Conservation (phyloP, 2,888 invertebrate species). For the Epistrophe grossulariae region DNA sequence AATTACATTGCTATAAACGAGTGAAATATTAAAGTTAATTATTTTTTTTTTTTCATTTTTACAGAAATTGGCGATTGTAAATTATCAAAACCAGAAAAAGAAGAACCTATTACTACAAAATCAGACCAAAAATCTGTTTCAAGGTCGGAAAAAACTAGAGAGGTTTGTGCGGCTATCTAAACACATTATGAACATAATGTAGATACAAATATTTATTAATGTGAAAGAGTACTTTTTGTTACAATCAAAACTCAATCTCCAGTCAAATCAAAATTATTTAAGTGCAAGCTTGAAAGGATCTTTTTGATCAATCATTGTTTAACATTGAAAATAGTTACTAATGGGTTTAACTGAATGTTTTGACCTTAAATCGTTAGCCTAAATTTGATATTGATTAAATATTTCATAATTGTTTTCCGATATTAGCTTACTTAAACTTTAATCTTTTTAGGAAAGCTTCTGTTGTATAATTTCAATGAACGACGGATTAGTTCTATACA, state of each 20-base stretch:
- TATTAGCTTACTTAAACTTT: not conserved
- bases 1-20: too few species aligned
- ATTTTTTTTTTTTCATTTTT: slow-evolving; percentile 55
- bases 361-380: too few species aligned
- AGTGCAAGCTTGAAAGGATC: not conserved
- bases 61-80: slow-evolving; percentile 77
- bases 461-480: slow-evolving; percentile 92
- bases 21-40: not conserved
- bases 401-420: too few species aligned
- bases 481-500: slow-evolving; percentile 92
- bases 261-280: not conserved
- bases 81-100: slow-evolving; percentile 78
- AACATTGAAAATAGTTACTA: too few species aligned
- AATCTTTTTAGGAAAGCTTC: slow-evolving; percentile 87
- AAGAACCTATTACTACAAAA: slow-evolving; percentile 79
- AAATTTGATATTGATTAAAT: too few species aligned
- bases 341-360: too few species aligned
- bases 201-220: not conserved
- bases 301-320: too few species aligned
- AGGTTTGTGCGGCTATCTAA: slow-evolving; percentile 74
- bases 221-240: too few species aligned
- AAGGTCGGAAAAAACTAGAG: slow-evolving; percentile 78
- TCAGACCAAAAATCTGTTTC: slow-evolving; percentile 74
- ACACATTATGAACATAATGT: too few species aligned
- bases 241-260: too few species aligned